Percentiles rank a stretch among this genome's conserved stretches.
Evolutionary conservation across 2,113 vertebrate species (phyloP).

Genomic region (Esox niger): DNA sequence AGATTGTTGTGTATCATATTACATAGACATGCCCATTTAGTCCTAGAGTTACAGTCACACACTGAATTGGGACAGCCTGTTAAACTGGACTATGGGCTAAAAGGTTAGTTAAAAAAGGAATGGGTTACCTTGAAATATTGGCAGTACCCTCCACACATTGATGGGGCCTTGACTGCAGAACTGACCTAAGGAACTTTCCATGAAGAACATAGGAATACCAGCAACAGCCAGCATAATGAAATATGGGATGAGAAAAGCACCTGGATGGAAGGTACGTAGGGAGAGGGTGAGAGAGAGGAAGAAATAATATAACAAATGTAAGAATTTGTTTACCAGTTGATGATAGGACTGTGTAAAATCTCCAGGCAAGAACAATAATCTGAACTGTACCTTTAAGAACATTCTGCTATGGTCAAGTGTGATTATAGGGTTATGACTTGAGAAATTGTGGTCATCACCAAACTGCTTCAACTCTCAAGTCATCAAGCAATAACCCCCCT

Average conservation of each 20-base stretch:
- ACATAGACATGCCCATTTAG: too few species aligned
- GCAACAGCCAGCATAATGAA: constrained; percentile 83
- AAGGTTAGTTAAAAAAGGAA: not conserved
- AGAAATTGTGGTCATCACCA: too few species aligned
- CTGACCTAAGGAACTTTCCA: constrained; percentile 92
- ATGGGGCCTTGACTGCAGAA: constrained; percentile 93
- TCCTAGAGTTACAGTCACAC: too few species aligned
- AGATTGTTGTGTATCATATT: too few species aligned
- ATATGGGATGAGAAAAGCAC: constrained; percentile 94
- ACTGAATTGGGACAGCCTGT: too few species aligned
- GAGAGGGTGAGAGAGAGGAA: not conserved
- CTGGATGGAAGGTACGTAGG: constrained; percentile 67
- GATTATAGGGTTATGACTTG: not conserved
- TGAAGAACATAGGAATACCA: constrained; percentile 90
- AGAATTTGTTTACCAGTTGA: not conserved
- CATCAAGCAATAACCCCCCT: too few species aligned
- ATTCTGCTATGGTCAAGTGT: too few species aligned
- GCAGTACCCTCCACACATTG: constrained; percentile 84
- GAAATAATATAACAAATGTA: not conserved
- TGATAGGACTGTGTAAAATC: not conserved
- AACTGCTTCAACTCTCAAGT: too few species aligned
- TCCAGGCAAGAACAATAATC: too few species aligned
- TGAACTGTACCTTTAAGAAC: too few species aligned
- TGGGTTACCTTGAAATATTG: constrained; percentile 83
- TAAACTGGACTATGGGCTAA: too few species aligned